Evolutionary conservation across 2,888 invertebrate species (phyloP), one percentile per base, ranked within the genome.

Genomic region (Nematopogon swammerdamellus): DNA sequence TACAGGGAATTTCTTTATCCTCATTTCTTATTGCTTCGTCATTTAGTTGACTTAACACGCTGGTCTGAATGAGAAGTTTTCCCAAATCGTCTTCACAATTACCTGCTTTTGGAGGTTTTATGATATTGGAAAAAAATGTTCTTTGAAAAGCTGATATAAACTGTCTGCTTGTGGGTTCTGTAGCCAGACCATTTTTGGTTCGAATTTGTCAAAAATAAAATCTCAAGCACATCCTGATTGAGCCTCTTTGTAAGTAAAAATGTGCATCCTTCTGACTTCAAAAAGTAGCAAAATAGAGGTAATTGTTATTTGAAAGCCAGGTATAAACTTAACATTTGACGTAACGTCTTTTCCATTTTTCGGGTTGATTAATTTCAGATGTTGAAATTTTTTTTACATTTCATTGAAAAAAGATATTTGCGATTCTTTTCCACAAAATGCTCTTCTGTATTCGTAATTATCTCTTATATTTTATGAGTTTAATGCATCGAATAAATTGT

Each of bases 361-460:
- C 52, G 51, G 56, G n/a, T 56, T 55, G n/a, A 59, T 53, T 19
- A 60, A 50, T 49, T 56, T 59, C 50, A 61, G 54, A 51, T 54
- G 55, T 17, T 56, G 53, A 50, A 62, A 59, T 49, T 59, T 54
- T 11, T 50, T 51, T 5, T 55, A 51, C 47, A 56, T 58, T 14
- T 59, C 55, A 10, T 54, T 54, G 46, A 62, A 50, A 10, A 57
- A 51, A 19, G 52, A 44, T 5, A 46, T 51, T 47, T 60, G 60
- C 44, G 56, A 57, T 46, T 55, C 51, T 20, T 54, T 56, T 47
- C 57, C 54, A n/a, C n/a, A n/a, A n/a, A n/a, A n/a, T n/a, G n/a
- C 56, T 29, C 44, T 53, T 48, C 58, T 57, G 17, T 49, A 53
- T 53, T 52, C 49, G 25, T 52, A 45, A 48, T 55, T 46, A 45